Evolutionary conservation across 2,113 vertebrate genomes (phyloP).

Genomic region (Xiphorhynchus elegans): DNA sequence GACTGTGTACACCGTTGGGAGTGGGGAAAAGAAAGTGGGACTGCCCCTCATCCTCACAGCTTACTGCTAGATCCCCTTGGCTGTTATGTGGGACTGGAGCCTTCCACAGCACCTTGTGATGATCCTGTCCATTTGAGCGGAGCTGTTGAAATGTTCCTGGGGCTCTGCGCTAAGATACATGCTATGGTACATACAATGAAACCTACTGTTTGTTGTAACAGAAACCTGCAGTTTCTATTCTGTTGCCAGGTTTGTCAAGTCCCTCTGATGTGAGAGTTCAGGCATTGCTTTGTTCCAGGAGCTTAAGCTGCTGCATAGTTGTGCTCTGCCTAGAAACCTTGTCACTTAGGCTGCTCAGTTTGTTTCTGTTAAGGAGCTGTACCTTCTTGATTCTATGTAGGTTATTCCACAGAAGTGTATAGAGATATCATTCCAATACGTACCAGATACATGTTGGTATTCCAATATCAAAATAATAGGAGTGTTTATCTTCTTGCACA

Average conservation of each 20-base stretch:
- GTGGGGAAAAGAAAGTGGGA: background rate
- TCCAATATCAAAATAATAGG: background rate
- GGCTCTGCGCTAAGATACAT: rapidly evolving
- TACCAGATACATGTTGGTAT: background rate
- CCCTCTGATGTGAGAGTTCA: background rate
- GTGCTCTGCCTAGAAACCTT: background rate
- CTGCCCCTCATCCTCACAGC: rapidly evolving
- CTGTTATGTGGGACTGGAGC: background rate
- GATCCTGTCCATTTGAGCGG: background rate
- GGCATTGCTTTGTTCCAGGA: background rate
- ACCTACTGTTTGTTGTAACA: background rate
- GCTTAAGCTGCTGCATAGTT: background rate
- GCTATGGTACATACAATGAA: background rate
- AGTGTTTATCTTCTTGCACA: background rate
- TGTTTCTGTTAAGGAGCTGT: background rate
- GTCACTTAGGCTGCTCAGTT: background rate
- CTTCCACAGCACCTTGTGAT: background rate
- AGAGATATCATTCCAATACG: background rate
- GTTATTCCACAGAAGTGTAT: background rate
- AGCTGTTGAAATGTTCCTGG: background rate
- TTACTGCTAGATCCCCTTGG: background rate
- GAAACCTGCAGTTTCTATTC: constrained; percentile 9
- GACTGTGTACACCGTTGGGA: rapidly evolving
- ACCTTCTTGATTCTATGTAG: background rate
- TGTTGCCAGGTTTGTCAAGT: background rate